These are phyloP conservation scores for Euleptes europaea DNA, from an alignment of 2,113 vertebrate species.

Conservation along the genomic window DNA sequence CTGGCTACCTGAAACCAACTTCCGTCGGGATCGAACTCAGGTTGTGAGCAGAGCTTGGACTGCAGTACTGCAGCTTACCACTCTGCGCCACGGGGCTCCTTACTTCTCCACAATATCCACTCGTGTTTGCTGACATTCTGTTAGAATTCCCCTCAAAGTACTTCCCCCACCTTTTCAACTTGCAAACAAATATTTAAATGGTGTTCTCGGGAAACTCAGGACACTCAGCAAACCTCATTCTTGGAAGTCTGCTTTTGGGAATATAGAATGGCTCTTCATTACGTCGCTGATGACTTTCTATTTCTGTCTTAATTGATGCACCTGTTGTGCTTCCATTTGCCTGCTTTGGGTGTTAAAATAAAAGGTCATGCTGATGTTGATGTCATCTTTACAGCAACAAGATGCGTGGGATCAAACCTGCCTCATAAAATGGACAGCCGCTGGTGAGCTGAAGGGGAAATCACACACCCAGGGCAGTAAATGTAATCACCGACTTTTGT, in stretches of 20 bases:
- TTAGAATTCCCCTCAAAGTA: neutral
- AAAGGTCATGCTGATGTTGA: neutral
- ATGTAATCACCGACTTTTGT: neutral
- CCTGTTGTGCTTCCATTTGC: rapidly evolving
- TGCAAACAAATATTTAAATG: neutral
- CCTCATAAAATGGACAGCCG: neutral
- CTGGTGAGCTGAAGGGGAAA: neutral
- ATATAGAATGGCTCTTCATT: neutral
- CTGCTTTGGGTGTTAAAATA: neutral
- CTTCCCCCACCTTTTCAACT: neutral
- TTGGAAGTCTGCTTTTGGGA: neutral
- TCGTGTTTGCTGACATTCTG: neutral
- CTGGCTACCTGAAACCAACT: too few relatives aligned
- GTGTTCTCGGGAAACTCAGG: neutral
- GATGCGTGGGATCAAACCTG: constrained; percentile 31
- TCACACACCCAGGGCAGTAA: neutral
- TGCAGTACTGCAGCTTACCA: too few relatives aligned
- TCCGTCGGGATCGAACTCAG: too few relatives aligned
- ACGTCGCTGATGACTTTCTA: neutral
- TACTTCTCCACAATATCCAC: neutral
- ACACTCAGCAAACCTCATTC: neutral
- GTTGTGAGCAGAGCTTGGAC: too few relatives aligned
- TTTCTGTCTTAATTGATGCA: neutral
- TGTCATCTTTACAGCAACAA: constrained; percentile 9
- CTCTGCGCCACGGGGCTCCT: too few relatives aligned